phyloP scores from a whole-genome alignment of 2,888 invertebrate genomes.

The Lampropteryx suffumata region DNA sequence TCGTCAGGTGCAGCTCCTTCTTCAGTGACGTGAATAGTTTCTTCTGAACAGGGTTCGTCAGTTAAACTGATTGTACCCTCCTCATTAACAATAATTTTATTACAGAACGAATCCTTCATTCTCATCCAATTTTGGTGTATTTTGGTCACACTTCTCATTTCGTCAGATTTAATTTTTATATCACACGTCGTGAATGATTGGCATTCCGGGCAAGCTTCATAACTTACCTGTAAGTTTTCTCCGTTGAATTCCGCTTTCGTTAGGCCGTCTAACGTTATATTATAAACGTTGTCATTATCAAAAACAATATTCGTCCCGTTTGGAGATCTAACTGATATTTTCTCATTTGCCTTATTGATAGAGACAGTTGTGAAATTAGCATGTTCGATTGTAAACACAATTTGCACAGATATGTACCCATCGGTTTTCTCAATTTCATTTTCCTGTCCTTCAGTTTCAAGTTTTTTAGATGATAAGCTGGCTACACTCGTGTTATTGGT shows the following conservation, averaged over 20 bases:
- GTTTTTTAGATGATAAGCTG: conserved; percentile 43
- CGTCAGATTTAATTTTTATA: conserved; percentile 52
- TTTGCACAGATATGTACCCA: conserved; percentile 64
- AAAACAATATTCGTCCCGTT: conserved; percentile 55
- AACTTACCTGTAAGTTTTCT: conserved; percentile 53
- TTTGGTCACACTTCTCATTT: conserved; percentile 41
- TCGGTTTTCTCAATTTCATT: conserved; percentile 46
- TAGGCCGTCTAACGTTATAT: conserved; percentile 55
- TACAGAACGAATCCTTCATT: conserved; percentile 66
- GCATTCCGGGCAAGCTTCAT: conserved; percentile 61
- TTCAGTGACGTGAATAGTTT: conserved; percentile 33
- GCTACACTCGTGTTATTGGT: conserved; percentile 33
- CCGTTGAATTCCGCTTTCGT: conserved; percentile 65
- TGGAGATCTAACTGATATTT: conserved; percentile 62
- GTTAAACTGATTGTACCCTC: conserved; percentile 59
- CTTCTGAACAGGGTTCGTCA: conserved; percentile 45
- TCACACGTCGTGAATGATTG: conserved; percentile 55
- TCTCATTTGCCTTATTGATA: conserved; percentile 60
- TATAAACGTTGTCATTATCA: conserved; percentile 52
- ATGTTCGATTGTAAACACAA: conserved; percentile 72
- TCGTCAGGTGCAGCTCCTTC: conserved; percentile 31
- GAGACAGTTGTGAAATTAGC: conserved; percentile 77
- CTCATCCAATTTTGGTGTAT: conserved; percentile 58
- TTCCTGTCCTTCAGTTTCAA: conserved; percentile 43
- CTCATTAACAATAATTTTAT: conserved; percentile 57